Evolutionary conservation across 2,888 invertebrate species (phyloP).

Genomic region (Anagyrus pseudococci): DNA sequence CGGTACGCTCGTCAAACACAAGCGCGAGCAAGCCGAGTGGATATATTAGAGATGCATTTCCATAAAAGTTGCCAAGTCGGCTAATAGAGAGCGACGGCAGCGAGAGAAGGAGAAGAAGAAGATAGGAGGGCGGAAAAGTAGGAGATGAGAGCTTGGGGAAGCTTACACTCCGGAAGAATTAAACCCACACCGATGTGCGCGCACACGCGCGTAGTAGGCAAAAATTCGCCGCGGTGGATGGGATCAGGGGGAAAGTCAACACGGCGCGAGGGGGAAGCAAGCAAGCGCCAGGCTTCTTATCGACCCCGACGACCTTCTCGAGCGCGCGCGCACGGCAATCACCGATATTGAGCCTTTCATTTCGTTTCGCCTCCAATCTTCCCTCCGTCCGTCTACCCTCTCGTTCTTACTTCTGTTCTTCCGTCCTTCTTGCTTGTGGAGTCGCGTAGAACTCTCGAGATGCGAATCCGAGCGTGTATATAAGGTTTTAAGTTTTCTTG

Average conservation of each 20-base stretch:
- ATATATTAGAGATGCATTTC: conserved; percentile 62
- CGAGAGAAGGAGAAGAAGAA: neutral
- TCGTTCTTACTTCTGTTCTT: too few relatives aligned
- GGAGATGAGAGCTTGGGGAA: too few relatives aligned
- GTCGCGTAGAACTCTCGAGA: too few relatives aligned
- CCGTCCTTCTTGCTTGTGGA: too few relatives aligned
- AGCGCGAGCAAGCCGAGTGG: conserved; percentile 59
- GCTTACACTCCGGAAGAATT: neutral
- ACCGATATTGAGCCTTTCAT: conserved; percentile 62
- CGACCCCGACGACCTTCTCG: too few relatives aligned
- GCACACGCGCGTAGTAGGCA: neutral
- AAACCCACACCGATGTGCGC: neutral
- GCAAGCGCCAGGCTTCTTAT: neutral
- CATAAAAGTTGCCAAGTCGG: conserved; percentile 59
- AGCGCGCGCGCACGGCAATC: conserved; percentile 57
- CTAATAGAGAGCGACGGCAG: conserved; percentile 31
- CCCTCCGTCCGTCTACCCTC: neutral
- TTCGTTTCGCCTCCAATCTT: conserved; percentile 46
- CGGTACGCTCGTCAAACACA: conserved; percentile 61
- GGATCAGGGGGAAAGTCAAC: neutral
- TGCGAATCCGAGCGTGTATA: too few relatives aligned
- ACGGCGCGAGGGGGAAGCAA: neutral
- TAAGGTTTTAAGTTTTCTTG: too few relatives aligned
- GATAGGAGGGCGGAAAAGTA: too few relatives aligned
- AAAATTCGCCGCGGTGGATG: too few relatives aligned